A percentile compares a stretch with the other conserved stretches of the same genome.
Evolutionary conservation across 1,140 invertebrate genomes (phyloP).

Genomic region (Leucophenga varia): DNA sequence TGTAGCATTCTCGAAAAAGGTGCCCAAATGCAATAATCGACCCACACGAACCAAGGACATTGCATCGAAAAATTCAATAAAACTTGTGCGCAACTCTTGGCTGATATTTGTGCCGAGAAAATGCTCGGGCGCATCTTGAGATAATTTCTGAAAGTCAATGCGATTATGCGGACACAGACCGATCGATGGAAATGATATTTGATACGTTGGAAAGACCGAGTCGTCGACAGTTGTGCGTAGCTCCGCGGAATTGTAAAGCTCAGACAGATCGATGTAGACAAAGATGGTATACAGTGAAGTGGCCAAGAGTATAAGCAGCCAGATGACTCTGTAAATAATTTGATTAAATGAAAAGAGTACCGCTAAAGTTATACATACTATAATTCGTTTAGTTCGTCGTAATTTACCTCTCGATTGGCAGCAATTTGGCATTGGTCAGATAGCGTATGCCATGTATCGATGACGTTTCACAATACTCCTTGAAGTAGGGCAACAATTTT

Average conservation of each 20-base stretch:
- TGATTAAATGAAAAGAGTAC: no score
- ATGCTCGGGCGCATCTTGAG: conserved; percentile 15
- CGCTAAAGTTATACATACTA: no score
- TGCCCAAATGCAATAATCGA: conserved; percentile 14
- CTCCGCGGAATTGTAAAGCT: conserved; percentile 27
- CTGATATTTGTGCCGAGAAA: conserved; percentile 34
- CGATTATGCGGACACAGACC: conserved; percentile 34
- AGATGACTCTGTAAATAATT: conserved; percentile 36
- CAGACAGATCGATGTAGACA: conserved; percentile 35
- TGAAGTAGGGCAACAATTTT: no score
- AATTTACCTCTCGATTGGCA: no score
- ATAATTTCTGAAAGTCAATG: conserved; percentile 24
- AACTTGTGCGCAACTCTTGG: conserved; percentile 16
- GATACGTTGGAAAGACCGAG: conserved; percentile 35
- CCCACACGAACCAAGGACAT: conserved; percentile 22
- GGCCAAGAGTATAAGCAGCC: conserved; percentile 36
- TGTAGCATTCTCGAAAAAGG: conserved; percentile 23
- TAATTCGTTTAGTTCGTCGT: no score
- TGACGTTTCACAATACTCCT: no score
- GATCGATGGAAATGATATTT: conserved; percentile 33
- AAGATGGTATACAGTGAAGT: conserved; percentile 29
- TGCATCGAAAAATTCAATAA: conserved; percentile 30
- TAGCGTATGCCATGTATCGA: no score
- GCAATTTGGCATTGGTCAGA: no score
- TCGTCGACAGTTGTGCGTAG: conserved; percentile 41